Percentiles rank a stretch among this genome's conserved stretches.
Conservation (phyloP, 2,888 invertebrate genomes). For the Apotomis betuletana region DNA sequence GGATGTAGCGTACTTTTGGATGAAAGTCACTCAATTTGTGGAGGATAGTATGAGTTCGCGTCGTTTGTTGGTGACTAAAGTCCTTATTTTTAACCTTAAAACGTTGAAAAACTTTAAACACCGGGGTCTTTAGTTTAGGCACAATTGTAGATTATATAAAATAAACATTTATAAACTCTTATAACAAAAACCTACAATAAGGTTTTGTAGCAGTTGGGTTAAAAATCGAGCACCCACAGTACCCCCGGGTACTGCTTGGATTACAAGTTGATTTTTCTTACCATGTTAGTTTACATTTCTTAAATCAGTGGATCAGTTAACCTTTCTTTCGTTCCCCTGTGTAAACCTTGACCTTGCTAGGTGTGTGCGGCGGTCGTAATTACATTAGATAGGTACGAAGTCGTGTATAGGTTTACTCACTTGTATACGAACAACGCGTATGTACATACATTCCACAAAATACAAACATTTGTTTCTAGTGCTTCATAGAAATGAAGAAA, state of each 20-base stretch:
- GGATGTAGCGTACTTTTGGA: conserved; percentile 40
- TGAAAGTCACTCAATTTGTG: conserved; percentile 40
- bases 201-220: too few relatives aligned
- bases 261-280: too few relatives aligned
- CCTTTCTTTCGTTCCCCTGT: not conserved
- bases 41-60: not conserved
- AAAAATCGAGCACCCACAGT: too few relatives aligned
- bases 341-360: conserved; percentile 1
- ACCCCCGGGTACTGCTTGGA: too few relatives aligned
- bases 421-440: not conserved
- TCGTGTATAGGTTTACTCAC: not conserved
- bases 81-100: not conserved
- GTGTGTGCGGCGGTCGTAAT: conserved; percentile 9
- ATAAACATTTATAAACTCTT: too few relatives aligned
- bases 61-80: not conserved
- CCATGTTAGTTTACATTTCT: too few relatives aligned
- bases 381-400: conserved; percentile 9
- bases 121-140: too few relatives aligned
- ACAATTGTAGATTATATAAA: too few relatives aligned
- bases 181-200: too few relatives aligned
- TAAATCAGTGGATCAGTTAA: not conserved
- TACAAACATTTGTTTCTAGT: not conserved
- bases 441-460: conserved; percentile 5
- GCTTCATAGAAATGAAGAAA: conserved; percentile 1
- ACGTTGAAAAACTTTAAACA: too few relatives aligned